Base-by-base conservation (phyloP, 1,140 invertebrate species). In the Trichogramma pretiosum region DNA sequence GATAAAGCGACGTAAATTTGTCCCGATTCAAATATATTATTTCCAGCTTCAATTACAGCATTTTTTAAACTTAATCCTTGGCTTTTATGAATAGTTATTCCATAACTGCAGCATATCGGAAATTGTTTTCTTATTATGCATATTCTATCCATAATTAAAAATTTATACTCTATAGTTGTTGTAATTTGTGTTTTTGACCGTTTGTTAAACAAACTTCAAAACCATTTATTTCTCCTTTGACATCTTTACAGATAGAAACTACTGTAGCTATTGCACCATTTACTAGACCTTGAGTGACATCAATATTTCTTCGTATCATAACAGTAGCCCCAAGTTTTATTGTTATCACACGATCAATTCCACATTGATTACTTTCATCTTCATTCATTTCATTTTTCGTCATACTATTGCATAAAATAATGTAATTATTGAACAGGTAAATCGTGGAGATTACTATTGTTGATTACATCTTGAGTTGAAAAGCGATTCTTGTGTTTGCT, bases 1-100 rank as follows among this genome's bases (percentile, higher is more conserved):
- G 63, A 66, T 5, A 67, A 47, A 34, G 65, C 64, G 17, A 68
- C 64, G 54, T 66, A 71, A 28, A 51, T 53, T 55, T 68, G 62
- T 11, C 64, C 67, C 40, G 24, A 41, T 46, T 45, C 52, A 43
- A 68, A 67, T 34, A 65, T 44, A 23, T 42, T 48, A 55, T 60
- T 60, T 22, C 58, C 60, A 17, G 55, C 50, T 46, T 65, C 58
- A 10, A 65, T 46, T 9, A 65, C 28, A 23, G 53, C 58, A 51
- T 54, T 60, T 19, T 57, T 24, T 26, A 69, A 55, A 47, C 59
- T 66, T n/a, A 68, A 32, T 5, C n/a, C n/a, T n/a, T n/a, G n/a
- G n/a, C n/a, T n/a, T n/a, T n/a, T n/a, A n/a, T n/a, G n/a, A n/a
- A n/a, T 59, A 18, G 65, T 69, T 23, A 66, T 62, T 13, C 56